These are phyloP conservation scores for Coptodon bakossiorum DNA, from an alignment of 2,113 vertebrate genomes.

Conservation along the genomic window DNA sequence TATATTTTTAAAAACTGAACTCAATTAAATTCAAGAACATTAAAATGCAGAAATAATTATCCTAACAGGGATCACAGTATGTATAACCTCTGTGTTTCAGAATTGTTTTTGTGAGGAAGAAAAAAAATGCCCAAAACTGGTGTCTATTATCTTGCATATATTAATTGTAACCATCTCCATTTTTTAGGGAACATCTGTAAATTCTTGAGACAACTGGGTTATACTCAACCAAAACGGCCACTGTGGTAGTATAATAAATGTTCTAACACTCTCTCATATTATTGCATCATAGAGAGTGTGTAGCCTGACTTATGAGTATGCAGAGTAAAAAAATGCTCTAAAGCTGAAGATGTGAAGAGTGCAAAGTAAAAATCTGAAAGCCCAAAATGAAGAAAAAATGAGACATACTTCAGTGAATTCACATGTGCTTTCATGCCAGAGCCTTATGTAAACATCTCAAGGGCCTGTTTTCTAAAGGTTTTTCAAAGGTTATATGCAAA, in stretches of 20 bases:
- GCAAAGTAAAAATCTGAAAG: background rate
- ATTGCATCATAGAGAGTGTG: background rate
- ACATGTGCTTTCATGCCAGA: background rate
- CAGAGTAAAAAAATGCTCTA: background rate
- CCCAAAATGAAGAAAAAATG: background rate
- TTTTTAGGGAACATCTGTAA: background rate
- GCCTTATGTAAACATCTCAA: constrained; percentile 9
- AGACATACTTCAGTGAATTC: background rate
- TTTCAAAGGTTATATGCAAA: constrained; percentile 43
- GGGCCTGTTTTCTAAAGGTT: constrained; percentile 25
- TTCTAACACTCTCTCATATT: background rate
- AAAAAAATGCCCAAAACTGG: background rate
- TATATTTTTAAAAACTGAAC: background rate
- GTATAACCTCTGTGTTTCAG: background rate
- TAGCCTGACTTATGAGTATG: background rate
- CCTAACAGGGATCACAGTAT: background rate
- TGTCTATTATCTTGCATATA: background rate
- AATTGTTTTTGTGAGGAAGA: background rate
- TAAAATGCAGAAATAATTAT: background rate
- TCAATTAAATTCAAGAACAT: background rate
- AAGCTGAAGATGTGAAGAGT: background rate
- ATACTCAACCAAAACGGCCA: background rate
- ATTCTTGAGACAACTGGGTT: background rate
- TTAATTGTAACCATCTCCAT: background rate
- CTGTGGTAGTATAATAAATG: background rate